These are phyloP conservation scores for Agrypnus murinus DNA, from an alignment of 2,888 invertebrate genomes.

Conservation along the genomic window DNA sequence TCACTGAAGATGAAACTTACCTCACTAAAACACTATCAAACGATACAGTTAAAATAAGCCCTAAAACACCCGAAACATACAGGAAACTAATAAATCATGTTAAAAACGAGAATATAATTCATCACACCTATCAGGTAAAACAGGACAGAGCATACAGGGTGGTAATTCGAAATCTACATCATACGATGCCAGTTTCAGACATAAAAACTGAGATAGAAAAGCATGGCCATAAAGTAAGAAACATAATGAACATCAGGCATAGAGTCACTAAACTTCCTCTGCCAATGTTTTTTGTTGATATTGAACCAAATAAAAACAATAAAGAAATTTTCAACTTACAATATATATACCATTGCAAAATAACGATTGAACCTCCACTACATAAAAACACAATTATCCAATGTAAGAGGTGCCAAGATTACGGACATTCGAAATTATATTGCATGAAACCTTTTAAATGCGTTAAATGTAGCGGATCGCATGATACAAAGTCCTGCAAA, in stretches of 20 bases:
- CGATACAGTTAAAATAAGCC: constrained; percentile 14
- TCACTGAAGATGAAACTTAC: background rate
- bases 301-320: constrained; percentile 21
- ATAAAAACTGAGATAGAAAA: constrained; percentile 13
- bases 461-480: no score
- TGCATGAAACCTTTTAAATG: no score
- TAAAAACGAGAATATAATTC: background rate
- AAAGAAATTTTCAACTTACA: constrained; percentile 19
- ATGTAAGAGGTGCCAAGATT: constrained; percentile 17
- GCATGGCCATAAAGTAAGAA: constrained; percentile 9
- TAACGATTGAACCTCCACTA: constrained; percentile 19
- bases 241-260: constrained; percentile 12
- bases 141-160: background rate
- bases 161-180: background rate
- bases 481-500: no score
- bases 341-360: constrained; percentile 13
- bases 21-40: constrained; percentile 7
- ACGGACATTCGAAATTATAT: constrained; percentile 22
- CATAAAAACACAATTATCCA: background rate
- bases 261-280: constrained; percentile 6
- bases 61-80: no score
- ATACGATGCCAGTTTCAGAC: constrained; percentile 4
- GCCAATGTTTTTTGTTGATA: constrained; percentile 14
- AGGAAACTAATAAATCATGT: constrained; percentile 13
- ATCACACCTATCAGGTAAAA: constrained; percentile 5